Percentiles rank a stretch among this genome's conserved stretches.
phyloP scores from a whole-genome alignment of 2,888 invertebrate genomes.

The Dicranocentrus wangi region DNA sequence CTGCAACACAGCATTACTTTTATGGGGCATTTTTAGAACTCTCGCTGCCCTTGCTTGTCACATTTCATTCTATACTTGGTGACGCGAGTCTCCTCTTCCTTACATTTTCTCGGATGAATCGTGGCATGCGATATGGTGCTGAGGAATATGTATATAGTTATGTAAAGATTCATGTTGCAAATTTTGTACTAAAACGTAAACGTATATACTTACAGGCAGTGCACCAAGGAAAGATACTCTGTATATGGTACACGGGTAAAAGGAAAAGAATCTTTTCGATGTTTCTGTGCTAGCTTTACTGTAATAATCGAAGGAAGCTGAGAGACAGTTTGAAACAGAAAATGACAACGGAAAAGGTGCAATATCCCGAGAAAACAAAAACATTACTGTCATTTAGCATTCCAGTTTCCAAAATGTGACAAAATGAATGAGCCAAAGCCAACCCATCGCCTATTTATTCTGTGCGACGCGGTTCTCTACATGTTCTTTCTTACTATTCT shows the following conservation, averaged over 20 bases:
- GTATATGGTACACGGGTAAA: too few relatives aligned
- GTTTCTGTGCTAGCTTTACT: not conserved
- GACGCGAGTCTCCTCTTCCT: conserved; percentile 31
- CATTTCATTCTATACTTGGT: conserved; percentile 33
- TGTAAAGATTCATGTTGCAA: too few relatives aligned
- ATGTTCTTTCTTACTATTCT: too few relatives aligned
- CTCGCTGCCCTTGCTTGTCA: conserved; percentile 29
- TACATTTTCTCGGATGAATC: too few relatives aligned
- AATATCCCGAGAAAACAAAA: conserved; percentile 34
- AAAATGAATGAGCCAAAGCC: not conserved
- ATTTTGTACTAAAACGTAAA: too few relatives aligned
- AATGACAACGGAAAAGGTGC: conserved; percentile 36
- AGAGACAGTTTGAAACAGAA: conserved; percentile 34
- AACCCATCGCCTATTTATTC: not conserved
- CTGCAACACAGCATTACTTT: conserved; percentile 21
- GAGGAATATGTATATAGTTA: not conserved
- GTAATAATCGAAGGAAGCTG: not conserved
- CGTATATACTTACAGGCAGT: too few relatives aligned
- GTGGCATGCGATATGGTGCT: not conserved
- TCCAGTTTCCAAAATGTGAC: conserved; percentile 5
- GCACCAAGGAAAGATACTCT: too few relatives aligned
- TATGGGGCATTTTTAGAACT: conserved; percentile 36
- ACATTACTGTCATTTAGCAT: conserved; percentile 29
- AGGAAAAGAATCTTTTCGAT: conserved; percentile 2
- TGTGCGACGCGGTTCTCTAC: not conserved